A percentile compares a stretch with the other conserved stretches of the same genome.
Evolutionary conservation across 2,113 vertebrate genomes (phyloP).

Genomic region (Barbus barbus): DNA sequence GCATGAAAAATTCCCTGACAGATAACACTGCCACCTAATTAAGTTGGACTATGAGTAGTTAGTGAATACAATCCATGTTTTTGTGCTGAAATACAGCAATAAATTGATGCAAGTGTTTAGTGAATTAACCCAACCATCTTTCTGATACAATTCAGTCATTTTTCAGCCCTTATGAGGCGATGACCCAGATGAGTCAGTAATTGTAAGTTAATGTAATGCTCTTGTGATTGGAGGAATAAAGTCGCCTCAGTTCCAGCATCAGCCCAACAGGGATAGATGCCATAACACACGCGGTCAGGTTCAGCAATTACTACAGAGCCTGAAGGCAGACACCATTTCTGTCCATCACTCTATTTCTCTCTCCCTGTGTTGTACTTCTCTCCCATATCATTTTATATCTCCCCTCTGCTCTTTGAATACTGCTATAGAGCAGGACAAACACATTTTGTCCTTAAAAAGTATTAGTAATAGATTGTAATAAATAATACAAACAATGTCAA

Average conservation of each 20-base stretch:
- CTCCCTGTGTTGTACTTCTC: slow-evolving; percentile 21
- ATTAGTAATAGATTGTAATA: not conserved
- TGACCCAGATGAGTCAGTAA: slow-evolving; percentile 75
- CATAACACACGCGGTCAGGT: slow-evolving; percentile 38
- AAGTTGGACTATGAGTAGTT: not conserved
- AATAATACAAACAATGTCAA: not conserved
- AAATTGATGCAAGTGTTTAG: not conserved
- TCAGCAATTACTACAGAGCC: slow-evolving; percentile 55
- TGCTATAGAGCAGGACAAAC: not conserved
- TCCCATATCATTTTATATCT: slow-evolving; percentile 2
- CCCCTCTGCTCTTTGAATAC: not conserved
- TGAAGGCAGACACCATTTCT: slow-evolving; percentile 45
- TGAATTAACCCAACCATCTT: not conserved
- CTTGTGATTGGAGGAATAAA: slow-evolving; percentile 65
- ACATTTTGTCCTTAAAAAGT: not conserved
- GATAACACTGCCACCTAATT: not conserved
- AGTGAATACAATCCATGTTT: not conserved
- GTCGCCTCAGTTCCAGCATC: slow-evolving; percentile 36
- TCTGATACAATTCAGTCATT: not conserved
- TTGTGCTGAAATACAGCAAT: not conserved
- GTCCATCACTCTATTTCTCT: slow-evolving; percentile 40
- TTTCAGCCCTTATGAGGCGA: slow-evolving; percentile 22
- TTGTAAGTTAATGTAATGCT: slow-evolving; percentile 62
- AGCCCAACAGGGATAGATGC: slow-evolving; percentile 14
- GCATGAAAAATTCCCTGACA: not conserved